Base-by-base conservation (phyloP, 1,140 invertebrate genomes). In the Drosophila pseudoananassae region DNA sequence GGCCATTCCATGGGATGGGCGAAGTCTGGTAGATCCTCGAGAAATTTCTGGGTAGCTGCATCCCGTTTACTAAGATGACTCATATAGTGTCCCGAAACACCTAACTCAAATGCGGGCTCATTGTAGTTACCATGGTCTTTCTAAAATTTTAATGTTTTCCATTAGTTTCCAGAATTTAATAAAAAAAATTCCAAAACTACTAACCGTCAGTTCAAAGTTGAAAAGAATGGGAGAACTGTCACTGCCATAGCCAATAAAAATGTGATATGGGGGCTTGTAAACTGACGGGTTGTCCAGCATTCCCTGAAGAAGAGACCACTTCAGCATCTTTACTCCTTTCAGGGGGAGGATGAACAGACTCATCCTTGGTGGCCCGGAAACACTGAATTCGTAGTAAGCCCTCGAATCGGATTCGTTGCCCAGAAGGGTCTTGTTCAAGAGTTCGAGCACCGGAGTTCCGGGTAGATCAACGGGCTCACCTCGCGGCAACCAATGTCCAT, bases 321-420 rank as follows among this genome's bases (percentile, higher is more conserved):
- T 51, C 1, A 87, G 6, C 50, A 85, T 59, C 46, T 71, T 85
- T 0, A 75, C 83, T 0, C 82, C 81, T 0, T 54, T 43, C 31
- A 64, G 8, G 1, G 81, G 81, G 6, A 59, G 33, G 1, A 85
- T 9, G n/a, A 87, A 80, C 0, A 85, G 29, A 31, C 82, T 85
- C 61, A 87, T 94, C 72, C 96, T 95, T 79, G 95, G 93, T 3
- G 96, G 95, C 47, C 95, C 95, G 93, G 72, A 63, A 75, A 88
- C 29, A 4, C 50, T 58, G 6, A 91, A 89, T 0, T 73, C n/a
- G 15, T 71, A 79, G 0, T 57, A 60, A 7, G 76, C 55, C 8
- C 23, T 47, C 0, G 31, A 50, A 40, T 43, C 31, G 31, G 53
- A 58, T 6, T 47, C 53, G 15, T 14, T 63, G 0, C 50, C 45